Evolutionary conservation across 1,140 invertebrate species (phyloP).

Genomic region (Sesamia nonagrioides): DNA sequence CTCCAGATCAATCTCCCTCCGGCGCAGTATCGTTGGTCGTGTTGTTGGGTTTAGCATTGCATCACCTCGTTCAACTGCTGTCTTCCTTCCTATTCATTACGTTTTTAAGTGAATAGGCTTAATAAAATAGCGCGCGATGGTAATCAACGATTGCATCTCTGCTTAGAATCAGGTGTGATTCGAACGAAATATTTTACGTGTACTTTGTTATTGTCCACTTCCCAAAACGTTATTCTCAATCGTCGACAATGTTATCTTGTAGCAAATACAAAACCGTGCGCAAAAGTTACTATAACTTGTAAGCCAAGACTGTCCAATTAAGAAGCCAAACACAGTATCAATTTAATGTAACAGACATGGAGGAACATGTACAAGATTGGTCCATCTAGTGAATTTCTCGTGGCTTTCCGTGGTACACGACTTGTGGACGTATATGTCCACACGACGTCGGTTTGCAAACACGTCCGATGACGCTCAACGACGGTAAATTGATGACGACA

Average conservation of each 20-base stretch:
- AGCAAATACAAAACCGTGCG: not conserved
- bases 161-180: too few relatives aligned
- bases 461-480: constrained; percentile 54
- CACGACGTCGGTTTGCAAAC: constrained; percentile 55
- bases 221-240: not conserved
- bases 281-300: constrained; percentile 32
- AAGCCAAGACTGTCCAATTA: constrained; percentile 70
- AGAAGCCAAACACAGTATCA: constrained; percentile 73
- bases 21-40: too few relatives aligned
- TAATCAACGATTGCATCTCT: too few relatives aligned
- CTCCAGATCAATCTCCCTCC: too few relatives aligned
- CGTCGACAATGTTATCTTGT: not conserved
- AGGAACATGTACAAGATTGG: constrained; percentile 72
- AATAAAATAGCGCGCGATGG: too few relatives aligned
- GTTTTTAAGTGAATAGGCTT: too few relatives aligned
- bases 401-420: constrained; percentile 71
- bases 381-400: constrained; percentile 76
- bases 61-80: too few relatives aligned
- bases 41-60: too few relatives aligned
- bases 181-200: too few relatives aligned
- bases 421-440: constrained; percentile 55
- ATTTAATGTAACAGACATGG: constrained; percentile 79
- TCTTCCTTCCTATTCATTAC: too few relatives aligned
- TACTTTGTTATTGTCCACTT: not conserved
- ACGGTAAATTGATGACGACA: constrained; percentile 62